Base-by-base conservation (phyloP, 1,140 invertebrate genomes). In the Euura lappo region DNA sequence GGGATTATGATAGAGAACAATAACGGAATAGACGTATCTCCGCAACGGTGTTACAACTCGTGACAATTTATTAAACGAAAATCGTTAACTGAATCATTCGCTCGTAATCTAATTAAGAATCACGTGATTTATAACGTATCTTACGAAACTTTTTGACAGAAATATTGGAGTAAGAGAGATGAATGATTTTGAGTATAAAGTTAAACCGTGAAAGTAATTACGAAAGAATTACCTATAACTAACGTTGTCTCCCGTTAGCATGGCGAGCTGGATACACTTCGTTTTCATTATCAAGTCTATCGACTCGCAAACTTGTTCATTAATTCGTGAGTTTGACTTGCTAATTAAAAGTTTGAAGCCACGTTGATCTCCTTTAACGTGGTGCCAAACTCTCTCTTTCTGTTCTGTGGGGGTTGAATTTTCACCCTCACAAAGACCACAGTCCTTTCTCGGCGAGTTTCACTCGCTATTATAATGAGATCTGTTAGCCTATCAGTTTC, bases 251-350 rank as follows among this genome's bases (percentile, higher is more conserved):
- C 51, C 13, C 28, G 28, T 28, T 28, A 28, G 3, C 51, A 3
- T 60, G 51, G 3, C 51, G 51, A 60, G 13, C 8, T 60, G 10
- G 51, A 60, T n/a, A n/a, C 51, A 2, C 51, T 60, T 60, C 3
- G 13, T 60, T 60, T 60, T 60, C 51, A 6, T 60, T 60, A 60
- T 5, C 13, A 60, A 60, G 8, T 5, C 51, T 3, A 60, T 60
- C 51, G 51, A n/a, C 10, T 60, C 51, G 8, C 51, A 5, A 60
- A 60, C 3, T 60, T 60, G 51, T 60, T 6, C 51, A 60, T 60
- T 60, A 60, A 60, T 60, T 60, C 51, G 51, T 60, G 10, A n/a
- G 51, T 60, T 60, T 60, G 51, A 60, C 51, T 60, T 60, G 51
- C 51, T 60, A 60, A 60, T 60, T 60, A 60, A 60, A 60, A 60